Evolutionary conservation across 2,797 vertebrate species (phyloP).

Genomic region (Eulemur coronatus): DNA sequence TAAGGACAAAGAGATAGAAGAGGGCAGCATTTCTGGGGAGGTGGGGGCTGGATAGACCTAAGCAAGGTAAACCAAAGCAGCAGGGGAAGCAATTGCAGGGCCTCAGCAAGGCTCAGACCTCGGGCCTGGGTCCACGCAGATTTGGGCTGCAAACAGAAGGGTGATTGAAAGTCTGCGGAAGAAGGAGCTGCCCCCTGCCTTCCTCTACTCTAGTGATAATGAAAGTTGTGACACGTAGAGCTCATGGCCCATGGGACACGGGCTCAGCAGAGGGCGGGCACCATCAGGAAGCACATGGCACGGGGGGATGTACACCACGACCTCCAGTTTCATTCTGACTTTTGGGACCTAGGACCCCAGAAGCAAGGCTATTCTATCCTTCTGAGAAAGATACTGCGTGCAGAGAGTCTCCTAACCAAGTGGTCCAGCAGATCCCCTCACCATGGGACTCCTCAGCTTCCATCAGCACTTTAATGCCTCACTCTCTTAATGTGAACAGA

Average conservation of each 20-base stretch:
- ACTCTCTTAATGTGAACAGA: not conserved
- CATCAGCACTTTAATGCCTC: not conserved
- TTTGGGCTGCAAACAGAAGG: not conserved
- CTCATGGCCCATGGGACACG: fast-evolving
- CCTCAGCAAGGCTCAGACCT: not conserved
- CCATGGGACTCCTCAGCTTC: not conserved
- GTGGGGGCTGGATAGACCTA: not conserved
- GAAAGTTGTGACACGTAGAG: not conserved
- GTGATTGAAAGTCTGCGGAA: fast-evolving
- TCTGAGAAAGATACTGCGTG: not conserved
- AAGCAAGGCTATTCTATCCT: not conserved
- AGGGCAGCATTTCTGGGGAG: not conserved
- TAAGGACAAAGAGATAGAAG: not conserved
- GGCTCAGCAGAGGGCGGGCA: not conserved
- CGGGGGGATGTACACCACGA: too few species aligned
- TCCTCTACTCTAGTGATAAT: fast-evolving
- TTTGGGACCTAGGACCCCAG: not conserved
- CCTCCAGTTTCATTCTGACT: too few species aligned
- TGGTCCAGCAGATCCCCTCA: not conserved
- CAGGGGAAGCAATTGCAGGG: not conserved
- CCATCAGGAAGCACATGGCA: too few species aligned
- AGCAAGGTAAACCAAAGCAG: not conserved
- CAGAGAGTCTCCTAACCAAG: not conserved
- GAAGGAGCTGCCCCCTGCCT: not conserved
- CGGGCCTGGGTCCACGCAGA: not conserved